These are phyloP conservation scores for Orius insidiosus DNA, from an alignment of 1,140 invertebrate species.

Conservation along the genomic window DNA sequence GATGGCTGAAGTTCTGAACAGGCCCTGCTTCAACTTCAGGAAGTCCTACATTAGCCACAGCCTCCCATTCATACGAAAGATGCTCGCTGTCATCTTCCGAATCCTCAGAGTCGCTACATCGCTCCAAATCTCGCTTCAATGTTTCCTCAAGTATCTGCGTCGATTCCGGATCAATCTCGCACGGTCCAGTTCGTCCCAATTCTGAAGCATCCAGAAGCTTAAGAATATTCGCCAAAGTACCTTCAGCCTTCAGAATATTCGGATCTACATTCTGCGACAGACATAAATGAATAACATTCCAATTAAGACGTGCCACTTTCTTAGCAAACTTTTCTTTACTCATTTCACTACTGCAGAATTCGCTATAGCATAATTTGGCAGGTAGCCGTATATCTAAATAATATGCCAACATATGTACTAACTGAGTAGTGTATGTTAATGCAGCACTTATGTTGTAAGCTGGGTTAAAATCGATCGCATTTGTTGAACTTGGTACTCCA, in stretches of 20 bases:
- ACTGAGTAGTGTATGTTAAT: constrained; percentile 61
- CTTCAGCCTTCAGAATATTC: constrained; percentile 40
- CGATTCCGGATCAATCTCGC: constrained; percentile 34
- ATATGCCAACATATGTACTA: constrained; percentile 59
- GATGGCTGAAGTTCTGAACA: constrained; percentile 7
- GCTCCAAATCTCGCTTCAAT: constrained; percentile 33
- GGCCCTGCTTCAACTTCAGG: constrained; percentile 10
- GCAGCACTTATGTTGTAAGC: constrained; percentile 59
- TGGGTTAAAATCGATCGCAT: constrained; percentile 39
- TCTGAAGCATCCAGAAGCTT: constrained; percentile 44
- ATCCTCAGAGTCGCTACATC: constrained; percentile 42
- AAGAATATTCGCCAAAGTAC: constrained; percentile 56
- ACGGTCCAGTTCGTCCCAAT: constrained; percentile 39
- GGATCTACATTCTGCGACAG: constrained; percentile 56
- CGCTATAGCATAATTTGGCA: constrained; percentile 55
- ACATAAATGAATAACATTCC: constrained; percentile 65
- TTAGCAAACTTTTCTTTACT: constrained; percentile 51
- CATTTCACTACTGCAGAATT: constrained; percentile 53
- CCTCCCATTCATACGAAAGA: constrained; percentile 47
- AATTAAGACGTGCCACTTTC: constrained; percentile 58
- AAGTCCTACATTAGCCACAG: constrained; percentile 23
- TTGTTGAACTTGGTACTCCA: constrained; percentile 33
- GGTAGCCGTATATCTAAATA: constrained; percentile 59
- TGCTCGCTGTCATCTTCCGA: constrained; percentile 41
- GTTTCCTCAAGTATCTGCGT: constrained; percentile 36